Percentiles rank a stretch among this genome's conserved stretches.
Conservation (phyloP, 2,113 vertebrate genomes). For the Corythoichthys intestinalis region DNA sequence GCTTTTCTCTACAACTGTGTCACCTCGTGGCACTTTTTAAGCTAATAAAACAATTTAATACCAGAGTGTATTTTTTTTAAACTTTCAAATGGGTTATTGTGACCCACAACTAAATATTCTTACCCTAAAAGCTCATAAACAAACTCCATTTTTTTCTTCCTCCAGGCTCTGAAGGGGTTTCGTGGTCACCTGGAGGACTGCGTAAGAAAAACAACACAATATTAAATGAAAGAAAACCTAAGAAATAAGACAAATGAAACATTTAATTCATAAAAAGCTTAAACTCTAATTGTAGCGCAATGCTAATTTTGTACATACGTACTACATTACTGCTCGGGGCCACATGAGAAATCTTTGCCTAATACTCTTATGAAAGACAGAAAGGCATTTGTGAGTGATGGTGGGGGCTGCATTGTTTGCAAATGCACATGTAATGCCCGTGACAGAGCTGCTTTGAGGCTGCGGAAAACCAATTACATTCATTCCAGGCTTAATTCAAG, state of each 20-base stretch:
- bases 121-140: constrained; percentile 66
- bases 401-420: constrained; percentile 41
- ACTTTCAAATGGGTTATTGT: not conserved
- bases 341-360: constrained; percentile 64
- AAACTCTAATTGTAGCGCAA: not conserved
- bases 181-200: constrained; percentile 12
- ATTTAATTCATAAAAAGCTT: constrained; percentile 3
- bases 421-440: constrained; percentile 36
- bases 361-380: constrained; percentile 71
- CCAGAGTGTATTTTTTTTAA: not conserved
- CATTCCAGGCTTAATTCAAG: constrained; percentile 24
- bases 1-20: not conserved
- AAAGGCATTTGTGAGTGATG: constrained; percentile 49
- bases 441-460: constrained; percentile 51
- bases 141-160: constrained; percentile 51
- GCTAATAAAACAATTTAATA: not conserved
- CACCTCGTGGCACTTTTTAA: too few relatives aligned
- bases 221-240: not conserved
- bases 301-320: constrained; percentile 1
- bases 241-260: not conserved
- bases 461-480: constrained; percentile 48
- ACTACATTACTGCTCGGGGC: constrained; percentile 19
- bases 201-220: constrained; percentile 6
- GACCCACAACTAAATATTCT: constrained; percentile 15
- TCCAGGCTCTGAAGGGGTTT: constrained; percentile 7